These are phyloP conservation scores for Dicaeum eximium DNA, from an alignment of 2,113 vertebrate species.

Conservation along the genomic window DNA sequence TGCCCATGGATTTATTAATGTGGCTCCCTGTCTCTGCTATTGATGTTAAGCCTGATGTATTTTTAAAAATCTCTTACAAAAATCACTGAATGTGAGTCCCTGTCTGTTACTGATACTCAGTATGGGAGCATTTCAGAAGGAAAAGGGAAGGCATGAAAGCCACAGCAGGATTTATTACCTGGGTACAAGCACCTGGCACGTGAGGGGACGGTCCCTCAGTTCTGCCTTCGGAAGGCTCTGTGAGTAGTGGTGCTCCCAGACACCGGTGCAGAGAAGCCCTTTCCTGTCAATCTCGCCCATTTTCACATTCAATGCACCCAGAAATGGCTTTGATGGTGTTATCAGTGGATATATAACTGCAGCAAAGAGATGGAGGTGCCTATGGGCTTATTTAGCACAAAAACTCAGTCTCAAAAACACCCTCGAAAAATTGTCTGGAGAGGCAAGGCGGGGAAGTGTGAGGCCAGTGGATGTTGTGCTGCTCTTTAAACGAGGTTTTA, in stretches of 20 bases:
- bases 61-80: neutral
- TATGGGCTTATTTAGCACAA: neutral
- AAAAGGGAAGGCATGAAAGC: neutral
- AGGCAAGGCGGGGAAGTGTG: neutral
- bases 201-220: rapidly evolving
- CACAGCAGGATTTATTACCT: neutral
- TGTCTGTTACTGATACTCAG: neutral
- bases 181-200: neutral
- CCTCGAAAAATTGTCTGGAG: neutral
- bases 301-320: neutral
- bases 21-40: neutral
- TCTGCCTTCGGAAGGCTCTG: neutral
- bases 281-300: neutral
- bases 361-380: neutral
- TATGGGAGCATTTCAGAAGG: neutral
- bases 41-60: neutral
- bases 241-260: rapidly evolving
- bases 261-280: neutral
- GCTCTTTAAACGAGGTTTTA: neutral
- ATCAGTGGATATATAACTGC: rapidly evolving
- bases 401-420: neutral
- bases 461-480: neutral
- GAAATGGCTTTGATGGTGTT: neutral
- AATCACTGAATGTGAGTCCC: neutral
- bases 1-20: neutral